phyloP scores from a whole-genome alignment of 1,140 invertebrate species.

The Chrysopa pallens region DNA sequence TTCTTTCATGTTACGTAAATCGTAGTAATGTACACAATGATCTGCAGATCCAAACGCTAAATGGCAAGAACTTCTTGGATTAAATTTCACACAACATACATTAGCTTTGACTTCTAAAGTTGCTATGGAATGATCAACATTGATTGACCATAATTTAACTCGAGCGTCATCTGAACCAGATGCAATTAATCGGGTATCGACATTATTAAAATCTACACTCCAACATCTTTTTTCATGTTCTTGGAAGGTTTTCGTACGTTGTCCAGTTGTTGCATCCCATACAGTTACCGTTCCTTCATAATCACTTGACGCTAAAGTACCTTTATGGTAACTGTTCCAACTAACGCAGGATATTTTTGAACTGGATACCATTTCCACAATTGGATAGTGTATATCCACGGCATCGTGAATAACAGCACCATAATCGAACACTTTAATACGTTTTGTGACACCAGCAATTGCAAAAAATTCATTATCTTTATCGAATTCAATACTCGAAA shows the following conservation, averaged over 20 bases:
- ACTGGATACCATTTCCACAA: slow-evolving; percentile 79
- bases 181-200: slow-evolving; percentile 79
- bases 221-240: slow-evolving; percentile 94
- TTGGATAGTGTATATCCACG: slow-evolving; percentile 81
- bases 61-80: slow-evolving; percentile 69
- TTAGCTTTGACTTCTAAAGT: slow-evolving; percentile 82
- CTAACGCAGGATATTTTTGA: slow-evolving; percentile 92
- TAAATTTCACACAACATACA: slow-evolving; percentile 94
- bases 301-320: slow-evolving; percentile 73
- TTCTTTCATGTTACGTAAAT: slow-evolving; percentile 70
- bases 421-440: slow-evolving; percentile 91
- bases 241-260: slow-evolving; percentile 53
- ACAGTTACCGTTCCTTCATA: slow-evolving; percentile 88
- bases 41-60: slow-evolving; percentile 90
- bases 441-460: slow-evolving; percentile 88
- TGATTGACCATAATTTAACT: slow-evolving; percentile 87
- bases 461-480: slow-evolving; percentile 94
- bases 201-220: slow-evolving; percentile 91
- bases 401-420: slow-evolving; percentile 64
- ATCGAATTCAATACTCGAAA: slow-evolving; percentile 94
- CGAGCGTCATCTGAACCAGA: slow-evolving; percentile 89
- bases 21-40: slow-evolving; percentile 94
- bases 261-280: slow-evolving; percentile 79
- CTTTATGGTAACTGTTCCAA: slow-evolving; percentile 89
- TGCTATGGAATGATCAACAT: slow-evolving; percentile 71